Evolutionary conservation across 2,888 invertebrate genomes (phyloP).

Genomic region (Polydrusus tereticollis): DNA sequence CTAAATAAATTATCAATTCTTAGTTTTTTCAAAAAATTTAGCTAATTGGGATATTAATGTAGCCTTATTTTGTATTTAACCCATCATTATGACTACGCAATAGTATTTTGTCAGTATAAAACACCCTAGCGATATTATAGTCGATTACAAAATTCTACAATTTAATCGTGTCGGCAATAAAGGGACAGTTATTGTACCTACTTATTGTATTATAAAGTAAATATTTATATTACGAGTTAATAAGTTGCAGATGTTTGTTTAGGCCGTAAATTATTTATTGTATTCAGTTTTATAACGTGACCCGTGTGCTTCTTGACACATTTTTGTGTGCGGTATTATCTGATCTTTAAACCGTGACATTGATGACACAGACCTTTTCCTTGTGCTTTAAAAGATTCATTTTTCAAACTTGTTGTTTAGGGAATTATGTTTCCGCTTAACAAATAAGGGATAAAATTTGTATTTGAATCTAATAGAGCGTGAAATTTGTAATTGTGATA

Average conservation of each 20-base stretch:
- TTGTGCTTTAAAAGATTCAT: neutral
- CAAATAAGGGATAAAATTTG: too few relatives aligned
- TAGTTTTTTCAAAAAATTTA: too few relatives aligned
- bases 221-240: constrained; percentile 37
- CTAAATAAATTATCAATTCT: too few relatives aligned
- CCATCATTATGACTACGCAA: too few relatives aligned
- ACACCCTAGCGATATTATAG: too few relatives aligned
- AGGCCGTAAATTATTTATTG: constrained; percentile 11
- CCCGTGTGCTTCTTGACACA: constrained; percentile 12
- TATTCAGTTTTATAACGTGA: constrained; percentile 3
- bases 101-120: too few relatives aligned
- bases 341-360: constrained; percentile 4
- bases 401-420: neutral
- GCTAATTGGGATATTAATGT: too few relatives aligned
- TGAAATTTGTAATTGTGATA: too few relatives aligned
- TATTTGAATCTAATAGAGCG: too few relatives aligned
- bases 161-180: constrained; percentile 15
- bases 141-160: neutral
- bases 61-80: too few relatives aligned
- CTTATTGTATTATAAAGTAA: too few relatives aligned
- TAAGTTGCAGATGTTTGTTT: constrained; percentile 40
- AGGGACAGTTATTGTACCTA: constrained; percentile 20
- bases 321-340: constrained; percentile 7
- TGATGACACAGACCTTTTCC: constrained; percentile 5
- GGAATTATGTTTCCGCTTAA: neutral